Conservation (phyloP, 2,797 vertebrate species). For the Salarias fasciatus region DNA sequence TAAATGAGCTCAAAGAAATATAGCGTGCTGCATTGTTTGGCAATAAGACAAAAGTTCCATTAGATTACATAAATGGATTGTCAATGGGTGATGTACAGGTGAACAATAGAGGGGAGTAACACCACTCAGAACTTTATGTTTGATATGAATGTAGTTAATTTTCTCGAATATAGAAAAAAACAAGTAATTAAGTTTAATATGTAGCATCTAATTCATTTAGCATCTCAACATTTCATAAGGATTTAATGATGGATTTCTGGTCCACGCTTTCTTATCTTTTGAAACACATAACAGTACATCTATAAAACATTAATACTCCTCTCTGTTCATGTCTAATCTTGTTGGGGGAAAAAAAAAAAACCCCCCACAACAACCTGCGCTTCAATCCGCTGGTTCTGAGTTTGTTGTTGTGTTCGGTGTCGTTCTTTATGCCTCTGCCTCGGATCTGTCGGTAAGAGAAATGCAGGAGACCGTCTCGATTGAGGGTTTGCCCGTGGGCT, state of each 20-base stretch:
- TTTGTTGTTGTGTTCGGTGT: neutral
- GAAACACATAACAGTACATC: too few relatives aligned
- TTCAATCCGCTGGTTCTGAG: neutral
- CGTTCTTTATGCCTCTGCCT: constrained; percentile 17
- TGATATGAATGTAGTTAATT: constrained; percentile 49
- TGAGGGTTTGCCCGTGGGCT: constrained; percentile 21
- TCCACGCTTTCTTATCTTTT: too few relatives aligned
- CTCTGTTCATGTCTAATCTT: neutral
- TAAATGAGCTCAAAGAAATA: constrained; percentile 52
- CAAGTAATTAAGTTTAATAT: too few relatives aligned
- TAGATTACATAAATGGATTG: constrained; percentile 58
- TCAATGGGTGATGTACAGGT: constrained; percentile 47
- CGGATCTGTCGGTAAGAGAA: constrained; percentile 32
- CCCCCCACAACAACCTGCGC: too few relatives aligned
- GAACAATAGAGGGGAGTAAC: constrained; percentile 16
- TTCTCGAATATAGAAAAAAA: constrained; percentile 30
- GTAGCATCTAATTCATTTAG: too few relatives aligned
- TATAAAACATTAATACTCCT: too few relatives aligned
- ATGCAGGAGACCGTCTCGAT: constrained; percentile 4
- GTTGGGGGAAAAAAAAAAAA: too few relatives aligned
- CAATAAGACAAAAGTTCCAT: constrained; percentile 66
- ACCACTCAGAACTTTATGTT: constrained; percentile 24
- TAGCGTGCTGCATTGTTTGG: constrained; percentile 45
- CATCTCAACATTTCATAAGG: too few relatives aligned
- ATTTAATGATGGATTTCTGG: too few relatives aligned